Percentiles rank a stretch among this genome's conserved stretches.
Evolutionary conservation across 2,888 invertebrate genomes (phyloP).

Genomic region (Scaeva pyrastri): DNA sequence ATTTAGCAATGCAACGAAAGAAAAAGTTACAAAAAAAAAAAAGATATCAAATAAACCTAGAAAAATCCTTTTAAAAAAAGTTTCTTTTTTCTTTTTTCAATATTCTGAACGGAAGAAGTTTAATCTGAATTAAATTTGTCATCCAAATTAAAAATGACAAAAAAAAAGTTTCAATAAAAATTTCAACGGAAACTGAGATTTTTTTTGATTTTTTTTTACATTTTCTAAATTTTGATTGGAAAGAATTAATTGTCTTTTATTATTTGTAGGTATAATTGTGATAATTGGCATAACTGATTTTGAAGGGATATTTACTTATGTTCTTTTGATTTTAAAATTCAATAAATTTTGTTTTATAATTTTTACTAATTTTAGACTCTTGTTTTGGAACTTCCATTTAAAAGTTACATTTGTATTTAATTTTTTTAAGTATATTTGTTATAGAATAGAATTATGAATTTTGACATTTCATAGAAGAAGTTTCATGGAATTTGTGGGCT

Average conservation of each 20-base stretch:
- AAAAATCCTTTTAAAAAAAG: conserved; percentile 34
- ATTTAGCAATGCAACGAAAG: conserved; percentile 12
- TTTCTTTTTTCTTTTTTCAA: not conserved
- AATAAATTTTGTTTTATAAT: not conserved
- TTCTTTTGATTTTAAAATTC: not conserved
- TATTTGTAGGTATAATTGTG: conserved; percentile 49
- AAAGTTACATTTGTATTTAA: no score
- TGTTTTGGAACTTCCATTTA: no score
- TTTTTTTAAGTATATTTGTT: no score
- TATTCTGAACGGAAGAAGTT: not conserved
- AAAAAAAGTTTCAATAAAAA: conserved; percentile 18
- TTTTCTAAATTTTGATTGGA: not conserved
- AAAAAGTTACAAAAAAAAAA: not conserved
- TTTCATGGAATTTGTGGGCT: no score
- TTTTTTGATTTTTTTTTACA: not conserved
- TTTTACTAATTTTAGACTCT: not conserved
- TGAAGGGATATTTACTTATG: conserved; percentile 29
- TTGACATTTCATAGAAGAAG: no score
- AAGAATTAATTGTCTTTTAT: conserved; percentile 58
- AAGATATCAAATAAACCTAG: conserved; percentile 18
- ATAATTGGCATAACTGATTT: conserved; percentile 59
- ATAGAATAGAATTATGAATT: no score
- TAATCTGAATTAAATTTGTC: conserved; percentile 67
- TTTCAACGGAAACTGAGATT: conserved; percentile 34
- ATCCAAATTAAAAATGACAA: conserved; percentile 26